A percentile compares a stretch with the other conserved stretches of the same genome.
Conservation (phyloP, 1,140 invertebrate genomes). For the Geopemphigus sp. region DNA sequence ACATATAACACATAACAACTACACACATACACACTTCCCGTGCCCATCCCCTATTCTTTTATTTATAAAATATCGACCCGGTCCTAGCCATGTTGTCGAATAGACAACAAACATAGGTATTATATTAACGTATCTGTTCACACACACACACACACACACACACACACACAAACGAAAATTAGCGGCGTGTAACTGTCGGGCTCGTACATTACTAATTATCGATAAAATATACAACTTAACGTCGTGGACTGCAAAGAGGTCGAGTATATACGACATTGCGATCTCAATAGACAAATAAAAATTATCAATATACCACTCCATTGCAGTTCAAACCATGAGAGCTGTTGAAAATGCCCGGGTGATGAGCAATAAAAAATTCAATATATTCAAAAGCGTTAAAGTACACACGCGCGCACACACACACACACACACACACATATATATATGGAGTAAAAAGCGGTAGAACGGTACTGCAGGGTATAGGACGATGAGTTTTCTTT, state of each 20-base stretch:
- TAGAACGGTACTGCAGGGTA: neutral
- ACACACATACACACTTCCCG: neutral
- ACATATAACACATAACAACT: neutral
- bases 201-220: too few relatives aligned
- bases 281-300: neutral
- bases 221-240: too few relatives aligned
- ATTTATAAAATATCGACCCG: conserved; percentile 39
- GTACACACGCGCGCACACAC: neutral
- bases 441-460: neutral
- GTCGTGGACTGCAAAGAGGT: too few relatives aligned
- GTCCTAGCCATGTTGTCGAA: neutral
- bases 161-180: too few relatives aligned
- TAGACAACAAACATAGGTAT: neutral
- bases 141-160: too few relatives aligned
- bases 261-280: neutral
- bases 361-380: conserved; percentile 32
- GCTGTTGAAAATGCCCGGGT: neutral
- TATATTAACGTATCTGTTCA: too few relatives aligned
- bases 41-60: conserved; percentile 9
- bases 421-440: neutral
- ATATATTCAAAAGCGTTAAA: conserved; percentile 15
- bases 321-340: neutral
- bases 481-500: conserved; percentile 2
- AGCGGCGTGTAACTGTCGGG: too few relatives aligned
- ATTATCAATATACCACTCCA: neutral